These are phyloP conservation scores for Chascanopsetta lugubris DNA, from an alignment of 2,113 vertebrate species.

Conservation along the genomic window DNA sequence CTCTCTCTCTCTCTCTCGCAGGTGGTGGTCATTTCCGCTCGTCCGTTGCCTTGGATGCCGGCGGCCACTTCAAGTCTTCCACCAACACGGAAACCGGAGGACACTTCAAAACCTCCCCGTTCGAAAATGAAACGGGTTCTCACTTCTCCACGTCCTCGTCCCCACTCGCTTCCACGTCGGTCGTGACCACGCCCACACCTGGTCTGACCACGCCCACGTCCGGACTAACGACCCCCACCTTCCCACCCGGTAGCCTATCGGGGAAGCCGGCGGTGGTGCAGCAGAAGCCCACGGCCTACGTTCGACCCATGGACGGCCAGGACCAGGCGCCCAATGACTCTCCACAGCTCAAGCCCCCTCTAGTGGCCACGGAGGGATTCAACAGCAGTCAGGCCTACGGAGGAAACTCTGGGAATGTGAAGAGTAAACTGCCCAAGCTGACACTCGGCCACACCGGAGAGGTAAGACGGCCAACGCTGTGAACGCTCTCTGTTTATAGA, in stretches of 20 bases:
- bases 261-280: conserved; percentile 88
- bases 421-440: conserved; percentile 95
- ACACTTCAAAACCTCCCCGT: conserved; percentile 83
- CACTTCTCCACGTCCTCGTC: conserved; percentile 78
- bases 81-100: conserved; percentile 81
- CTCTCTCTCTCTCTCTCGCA: conserved; percentile 36
- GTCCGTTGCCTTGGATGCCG: conserved; percentile 70
- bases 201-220: conserved; percentile 75
- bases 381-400: conserved; percentile 82
- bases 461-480: conserved; percentile 78
- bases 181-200: conserved; percentile 80
- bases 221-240: conserved; percentile 86
- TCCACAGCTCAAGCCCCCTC: conserved; percentile 88
- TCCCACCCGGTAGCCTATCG: conserved; percentile 86
- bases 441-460: conserved; percentile 89
- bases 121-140: conserved; percentile 83
- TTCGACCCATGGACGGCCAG: conserved; percentile 95
- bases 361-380: conserved; percentile 89
- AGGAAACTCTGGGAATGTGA: conserved; percentile 82
- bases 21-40: conserved; percentile 67
- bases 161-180: conserved; percentile 90
- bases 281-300: conserved; percentile 94
- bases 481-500: neutral
- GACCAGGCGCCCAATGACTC: conserved; percentile 91
- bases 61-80: conserved; percentile 76